Evolutionary conservation across 2,113 vertebrate genomes (phyloP), one percentile per base, ranked within the genome.

Genomic region (Albula glossodonta): DNA sequence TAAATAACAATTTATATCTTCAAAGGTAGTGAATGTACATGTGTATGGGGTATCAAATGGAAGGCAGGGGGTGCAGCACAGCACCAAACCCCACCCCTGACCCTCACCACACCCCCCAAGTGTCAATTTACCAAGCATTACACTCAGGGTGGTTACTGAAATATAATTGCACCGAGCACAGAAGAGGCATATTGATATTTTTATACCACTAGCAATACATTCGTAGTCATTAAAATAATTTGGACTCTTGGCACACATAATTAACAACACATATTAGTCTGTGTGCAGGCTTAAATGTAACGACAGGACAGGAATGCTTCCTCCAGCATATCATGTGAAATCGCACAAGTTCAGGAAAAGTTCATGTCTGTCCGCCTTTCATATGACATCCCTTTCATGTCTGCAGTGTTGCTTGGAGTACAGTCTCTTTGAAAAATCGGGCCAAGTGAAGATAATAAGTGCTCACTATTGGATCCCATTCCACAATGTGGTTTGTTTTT

Each of bases 261-360:
- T 70, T 17, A 1, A 22, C 17, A 70, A n/a, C 13, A 17, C 63
- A n/a, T 70, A n/a, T 13, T 70, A 70, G 22, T 70, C 10, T 31
- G n/a, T 22, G 9, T 74, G 22, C n/a, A 74, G n/a, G 6, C n/a
- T n/a, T 74, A 31, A 74, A 22, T 74, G 70, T 31, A n/a, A 31
- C 3, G 10, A 10, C 12, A 63, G 70, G 10, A 31, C 22, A 74
- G 6, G 70, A 31, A 74, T 10, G 70, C 19, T 31, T 22, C 70
- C 10, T 74, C 48, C 49, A 49, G 48, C 15, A 79, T 50, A 17
- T 10, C 8, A 4, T 79, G 80, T 41, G 63, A 84, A 80, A 83
- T 12, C 57, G 87, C 11, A 88, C 82, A 77, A 88, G 92, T 92
- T 92, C 90, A 92, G 51, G 11, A 83, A 2, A 60, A 91, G 92